Evolutionary conservation across 2,888 invertebrate species (phyloP), one percentile per base, ranked within the genome.

Genomic region (Habrosyne pyritoides): DNA sequence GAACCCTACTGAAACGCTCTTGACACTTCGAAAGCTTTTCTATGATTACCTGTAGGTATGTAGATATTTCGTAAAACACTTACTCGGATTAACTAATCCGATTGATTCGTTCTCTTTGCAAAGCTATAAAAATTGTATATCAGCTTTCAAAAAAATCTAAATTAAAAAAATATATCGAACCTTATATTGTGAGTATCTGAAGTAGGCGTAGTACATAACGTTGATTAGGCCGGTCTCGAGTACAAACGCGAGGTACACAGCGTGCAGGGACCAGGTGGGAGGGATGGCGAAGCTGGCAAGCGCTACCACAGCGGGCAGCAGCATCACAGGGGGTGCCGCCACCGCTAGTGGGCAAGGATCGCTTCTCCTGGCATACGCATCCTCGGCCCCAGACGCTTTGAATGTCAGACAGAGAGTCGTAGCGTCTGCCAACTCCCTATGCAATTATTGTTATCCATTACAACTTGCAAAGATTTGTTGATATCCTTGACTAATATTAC

Each of bases 321-420:
- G 81, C 66, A 90, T 76, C 60, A 93, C 78, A n/a, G 92, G 89
- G 2, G 93, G 91, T 7, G 83, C 81, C 12, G 81, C 81, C 33
- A 84, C 77, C 7, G 87, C 82, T 53, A 89, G 70, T 2, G 91
- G 93, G 59, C 85, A 85, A 24, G 83, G 82, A 59, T 88, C 88
- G 14, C 64, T 73, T 21, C 91, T 85, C 12, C 82, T 77, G 36
- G 77, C 73, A 67, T 83, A 93, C 53, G 77, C 80, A 36, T 67
- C 75, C 67, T 93, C 93, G 46, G 83, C 82, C 10, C 81, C 85
- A 54, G 66, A 59, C 10, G 79, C 77, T 65, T 84, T 87, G 79
- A 91, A 93, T 59, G 85, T 87, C 69, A 89, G 78, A 75, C 89
- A 90, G 6, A 87, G 60, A 47, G 84, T 90, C 42, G 89, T 91